Evolutionary conservation across 2,888 invertebrate species (phyloP).

Genomic region (Falcaria lacertinaria): DNA sequence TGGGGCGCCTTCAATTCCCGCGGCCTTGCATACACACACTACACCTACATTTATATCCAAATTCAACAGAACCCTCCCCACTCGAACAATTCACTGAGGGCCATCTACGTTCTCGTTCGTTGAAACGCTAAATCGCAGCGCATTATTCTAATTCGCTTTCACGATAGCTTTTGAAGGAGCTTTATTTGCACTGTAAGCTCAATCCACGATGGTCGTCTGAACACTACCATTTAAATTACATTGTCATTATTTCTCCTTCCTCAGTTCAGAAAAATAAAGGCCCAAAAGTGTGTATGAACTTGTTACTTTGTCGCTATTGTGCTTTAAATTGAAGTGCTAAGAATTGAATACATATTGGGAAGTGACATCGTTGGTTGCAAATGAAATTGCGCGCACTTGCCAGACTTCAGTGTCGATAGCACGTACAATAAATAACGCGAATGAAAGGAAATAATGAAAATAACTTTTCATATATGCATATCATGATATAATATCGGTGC

Average conservation of each 20-base stretch:
- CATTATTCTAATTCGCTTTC: slow-evolving; percentile 78
- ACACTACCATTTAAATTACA: slow-evolving; percentile 17
- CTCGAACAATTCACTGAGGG: slow-evolving; percentile 74
- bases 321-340: no score
- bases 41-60: slow-evolving; percentile 70
- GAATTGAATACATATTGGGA: slow-evolving; percentile 16
- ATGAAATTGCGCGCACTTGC: slow-evolving; percentile 36
- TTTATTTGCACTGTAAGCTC: slow-evolving; percentile 69
- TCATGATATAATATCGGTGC: slow-evolving; percentile 53
- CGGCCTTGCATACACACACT: slow-evolving; percentile 46
- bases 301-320: no score
- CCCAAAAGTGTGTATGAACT: no score
- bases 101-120: slow-evolving; percentile 70
- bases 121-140: slow-evolving; percentile 75
- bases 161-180: slow-evolving; percentile 75
- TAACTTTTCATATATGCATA: slow-evolving; percentile 41
- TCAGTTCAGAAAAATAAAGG: no score
- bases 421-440: slow-evolving; percentile 46
- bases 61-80: slow-evolving; percentile 60
- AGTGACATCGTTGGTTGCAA: slow-evolving; percentile 36
- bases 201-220: slow-evolving; percentile 36
- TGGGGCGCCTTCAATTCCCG: slow-evolving; percentile 28
- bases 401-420: slow-evolving; percentile 37
- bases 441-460: slow-evolving; percentile 51
- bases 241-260: no score